phyloP scores from a whole-genome alignment of 2,113 vertebrate genomes.

The Ia io region DNA sequence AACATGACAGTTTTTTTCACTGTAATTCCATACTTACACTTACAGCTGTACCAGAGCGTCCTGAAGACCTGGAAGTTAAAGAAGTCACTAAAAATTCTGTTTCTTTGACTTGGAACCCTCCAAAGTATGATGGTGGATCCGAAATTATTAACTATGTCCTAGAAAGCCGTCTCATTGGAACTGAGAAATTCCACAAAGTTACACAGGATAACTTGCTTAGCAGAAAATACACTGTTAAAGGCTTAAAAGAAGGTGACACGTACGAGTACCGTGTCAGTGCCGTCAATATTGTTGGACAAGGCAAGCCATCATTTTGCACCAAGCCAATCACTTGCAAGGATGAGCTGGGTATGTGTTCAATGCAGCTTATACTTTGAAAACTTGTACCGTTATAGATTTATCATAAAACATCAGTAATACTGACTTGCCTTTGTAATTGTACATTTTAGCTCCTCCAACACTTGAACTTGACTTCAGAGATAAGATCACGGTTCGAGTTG shows the following conservation, averaged over 20 bases:
- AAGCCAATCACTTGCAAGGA: conserved; percentile 97
- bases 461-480: conserved; percentile 98
- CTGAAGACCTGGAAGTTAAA: conserved; percentile 95
- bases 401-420: conserved; percentile 27
- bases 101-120: conserved; percentile 93
- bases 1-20: background rate
- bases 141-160: conserved; percentile 95
- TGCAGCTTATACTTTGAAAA: conserved; percentile 51
- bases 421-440: conserved; percentile 62
- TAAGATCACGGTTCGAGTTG: conserved; percentile 92
- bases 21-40: conserved; percentile 21
- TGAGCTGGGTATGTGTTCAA: conserved; percentile 90
- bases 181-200: conserved; percentile 92
- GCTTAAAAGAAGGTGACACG: conserved; percentile 94
- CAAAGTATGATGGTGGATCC: conserved; percentile 94
- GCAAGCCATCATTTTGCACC: conserved; percentile 97
- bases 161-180: conserved; percentile 95
- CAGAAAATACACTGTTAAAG: conserved; percentile 90
- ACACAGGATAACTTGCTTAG: conserved; percentile 94
- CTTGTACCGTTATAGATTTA: background rate
- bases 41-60: conserved; percentile 94
- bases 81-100: conserved; percentile 92
- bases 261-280: conserved; percentile 96
- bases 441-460: conserved; percentile 90
- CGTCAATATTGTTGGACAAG: conserved; percentile 94